Evolutionary conservation across 2,113 vertebrate species (phyloP).

Genomic region (Ictalurus punctatus): DNA sequence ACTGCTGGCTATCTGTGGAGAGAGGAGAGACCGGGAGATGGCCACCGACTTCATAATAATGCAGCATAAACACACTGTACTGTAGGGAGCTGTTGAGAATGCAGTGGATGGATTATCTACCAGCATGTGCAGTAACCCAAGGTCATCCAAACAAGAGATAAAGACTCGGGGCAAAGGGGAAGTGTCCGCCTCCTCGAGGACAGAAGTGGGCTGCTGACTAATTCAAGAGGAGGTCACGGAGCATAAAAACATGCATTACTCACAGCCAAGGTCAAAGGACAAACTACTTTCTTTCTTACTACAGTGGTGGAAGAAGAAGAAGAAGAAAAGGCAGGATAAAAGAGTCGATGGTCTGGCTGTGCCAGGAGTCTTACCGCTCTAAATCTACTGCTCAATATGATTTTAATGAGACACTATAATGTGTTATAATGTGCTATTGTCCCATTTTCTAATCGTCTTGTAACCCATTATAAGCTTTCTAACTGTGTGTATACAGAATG

Average conservation of each 20-base stretch:
- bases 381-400: background rate
- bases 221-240: constrained; percentile 68
- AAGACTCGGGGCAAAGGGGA: constrained; percentile 62
- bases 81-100: constrained; percentile 25
- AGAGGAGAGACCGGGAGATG: constrained; percentile 4
- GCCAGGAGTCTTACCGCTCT: background rate
- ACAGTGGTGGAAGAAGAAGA: constrained; percentile 1
- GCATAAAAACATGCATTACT: constrained; percentile 73
- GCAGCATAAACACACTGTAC: constrained; percentile 15
- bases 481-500: background rate
- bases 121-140: constrained; percentile 52
- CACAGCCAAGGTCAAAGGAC: constrained; percentile 64
- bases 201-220: constrained; percentile 65
- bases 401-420: background rate
- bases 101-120: constrained; percentile 31
- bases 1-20: constrained; percentile 43
- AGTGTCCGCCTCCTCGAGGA: constrained; percentile 57
- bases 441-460: background rate
- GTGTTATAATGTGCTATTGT: background rate
- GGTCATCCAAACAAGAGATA: constrained; percentile 66
- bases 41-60: constrained; percentile 41
- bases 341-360: background rate
- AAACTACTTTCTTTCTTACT: constrained; percentile 49
- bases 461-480: background rate
- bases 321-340: background rate